phyloP scores from a whole-genome alignment of 2,888 invertebrate genomes.

The Drepanosiphum platanoidis region DNA sequence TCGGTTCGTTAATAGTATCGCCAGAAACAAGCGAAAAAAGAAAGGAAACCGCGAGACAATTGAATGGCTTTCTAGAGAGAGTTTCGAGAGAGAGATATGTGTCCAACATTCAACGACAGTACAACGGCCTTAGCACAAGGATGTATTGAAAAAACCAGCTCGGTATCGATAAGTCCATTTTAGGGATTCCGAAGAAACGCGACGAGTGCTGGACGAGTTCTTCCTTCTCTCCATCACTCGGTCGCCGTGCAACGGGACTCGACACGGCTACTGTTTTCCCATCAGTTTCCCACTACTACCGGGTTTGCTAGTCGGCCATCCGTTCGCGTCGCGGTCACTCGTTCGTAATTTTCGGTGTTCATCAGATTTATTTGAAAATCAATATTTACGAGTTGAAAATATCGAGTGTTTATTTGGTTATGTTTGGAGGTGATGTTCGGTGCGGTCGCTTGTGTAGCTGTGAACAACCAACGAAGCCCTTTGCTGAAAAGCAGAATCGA shows the following conservation, averaged over 20 bases:
- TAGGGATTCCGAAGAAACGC: constrained; percentile 58
- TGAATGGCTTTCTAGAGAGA: constrained; percentile 48
- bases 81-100: constrained; percentile 39
- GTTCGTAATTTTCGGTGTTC: constrained; percentile 33
- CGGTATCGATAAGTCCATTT: constrained; percentile 54
- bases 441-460: constrained; percentile 52
- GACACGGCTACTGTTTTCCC: constrained; percentile 51
- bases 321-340: constrained; percentile 42
- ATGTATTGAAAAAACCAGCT: constrained; percentile 56
- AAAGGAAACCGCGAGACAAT: constrained; percentile 48
- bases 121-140: constrained; percentile 54
- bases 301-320: constrained; percentile 43
- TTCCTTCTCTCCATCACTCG: constrained; percentile 45
- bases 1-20: constrained; percentile 40
- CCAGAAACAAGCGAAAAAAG: constrained; percentile 23
- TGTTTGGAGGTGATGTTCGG: constrained; percentile 49
- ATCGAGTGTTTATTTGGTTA: neutral
- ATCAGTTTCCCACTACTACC: constrained; percentile 51
- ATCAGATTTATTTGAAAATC: neutral
- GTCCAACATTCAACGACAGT: constrained; percentile 6
- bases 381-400: neutral
- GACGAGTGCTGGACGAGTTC: constrained; percentile 43
- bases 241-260: constrained; percentile 51
- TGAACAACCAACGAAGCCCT: constrained; percentile 28
- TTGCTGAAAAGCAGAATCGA: constrained; percentile 9